Percentiles rank a stretch among this genome's conserved stretches.
Conservation (phyloP, 2,797 vertebrate genomes). For the Eurystomus glaucurus region DNA sequence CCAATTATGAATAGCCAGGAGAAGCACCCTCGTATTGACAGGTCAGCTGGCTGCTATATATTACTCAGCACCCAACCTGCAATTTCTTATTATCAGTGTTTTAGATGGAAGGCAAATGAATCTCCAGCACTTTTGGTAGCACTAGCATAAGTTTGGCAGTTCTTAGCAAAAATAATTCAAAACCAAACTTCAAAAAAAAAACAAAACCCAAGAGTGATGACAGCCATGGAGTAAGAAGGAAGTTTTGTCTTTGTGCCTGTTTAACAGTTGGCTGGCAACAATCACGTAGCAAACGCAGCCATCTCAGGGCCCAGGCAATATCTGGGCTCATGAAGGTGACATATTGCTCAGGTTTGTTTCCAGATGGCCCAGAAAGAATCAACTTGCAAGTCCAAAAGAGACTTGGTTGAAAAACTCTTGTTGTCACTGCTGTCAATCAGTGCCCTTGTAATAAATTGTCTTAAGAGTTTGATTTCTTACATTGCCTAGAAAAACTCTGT, state of each 20-base stretch:
- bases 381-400: background rate
- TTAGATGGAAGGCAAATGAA: background rate
- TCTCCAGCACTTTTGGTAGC: background rate
- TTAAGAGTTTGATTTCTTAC: background rate
- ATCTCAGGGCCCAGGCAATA: background rate
- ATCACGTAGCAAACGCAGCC: background rate
- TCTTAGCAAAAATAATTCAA: background rate
- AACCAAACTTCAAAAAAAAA: background rate
- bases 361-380: constrained; percentile 35
- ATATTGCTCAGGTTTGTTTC: constrained; percentile 33
- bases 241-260: constrained; percentile 11
- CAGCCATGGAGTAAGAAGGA: background rate
- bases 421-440: constrained; percentile 19
- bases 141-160: background rate
- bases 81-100: background rate
- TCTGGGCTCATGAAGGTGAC: background rate
- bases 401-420: background rate
- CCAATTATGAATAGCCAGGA: background rate
- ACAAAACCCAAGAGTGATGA: background rate
- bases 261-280: constrained; percentile 22
- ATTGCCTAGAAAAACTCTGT: background rate
- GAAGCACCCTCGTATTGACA: background rate
- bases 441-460: background rate
- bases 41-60: background rate
- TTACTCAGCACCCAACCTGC: background rate